Conservation (phyloP, 2,888 invertebrate species). For the Chrysomela aeneicollis region DNA sequence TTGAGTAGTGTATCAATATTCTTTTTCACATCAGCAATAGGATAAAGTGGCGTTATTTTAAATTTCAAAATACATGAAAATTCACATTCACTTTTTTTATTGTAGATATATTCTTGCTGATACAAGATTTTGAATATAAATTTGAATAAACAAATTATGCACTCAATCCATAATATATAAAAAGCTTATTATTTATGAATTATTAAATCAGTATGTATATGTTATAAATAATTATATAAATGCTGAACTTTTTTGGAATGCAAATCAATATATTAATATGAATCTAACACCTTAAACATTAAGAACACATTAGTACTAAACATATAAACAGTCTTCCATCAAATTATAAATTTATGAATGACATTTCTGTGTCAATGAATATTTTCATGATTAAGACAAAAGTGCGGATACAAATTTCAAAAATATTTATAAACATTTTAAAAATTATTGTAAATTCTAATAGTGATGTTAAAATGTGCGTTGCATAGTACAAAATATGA, state of each 20-base stretch:
- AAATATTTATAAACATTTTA: neutral
- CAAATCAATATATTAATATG: neutral
- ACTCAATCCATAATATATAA: neutral
- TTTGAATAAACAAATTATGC: slow-evolving; percentile 1
- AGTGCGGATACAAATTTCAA: neutral
- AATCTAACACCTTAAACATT: neutral
- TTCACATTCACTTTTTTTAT: neutral
- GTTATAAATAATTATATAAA: slow-evolving; percentile 3
- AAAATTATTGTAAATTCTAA: neutral
- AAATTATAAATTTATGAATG: neutral
- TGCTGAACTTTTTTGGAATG: slow-evolving; percentile 1
- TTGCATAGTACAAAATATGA: neutral
- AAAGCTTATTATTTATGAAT: neutral
- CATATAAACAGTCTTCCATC: neutral
- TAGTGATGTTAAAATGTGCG: neutral
- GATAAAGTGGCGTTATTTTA: no score
- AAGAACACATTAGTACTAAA: neutral
- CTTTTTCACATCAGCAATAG: no score
- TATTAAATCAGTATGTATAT: neutral
- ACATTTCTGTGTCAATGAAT: neutral
- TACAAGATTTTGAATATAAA: neutral
- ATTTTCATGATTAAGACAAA: neutral
- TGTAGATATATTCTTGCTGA: neutral
- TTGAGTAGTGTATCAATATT: no score
- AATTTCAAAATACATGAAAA: neutral